Evolutionary conservation across 2,888 invertebrate species (phyloP).

Genomic region (Dorcus hopei): DNA sequence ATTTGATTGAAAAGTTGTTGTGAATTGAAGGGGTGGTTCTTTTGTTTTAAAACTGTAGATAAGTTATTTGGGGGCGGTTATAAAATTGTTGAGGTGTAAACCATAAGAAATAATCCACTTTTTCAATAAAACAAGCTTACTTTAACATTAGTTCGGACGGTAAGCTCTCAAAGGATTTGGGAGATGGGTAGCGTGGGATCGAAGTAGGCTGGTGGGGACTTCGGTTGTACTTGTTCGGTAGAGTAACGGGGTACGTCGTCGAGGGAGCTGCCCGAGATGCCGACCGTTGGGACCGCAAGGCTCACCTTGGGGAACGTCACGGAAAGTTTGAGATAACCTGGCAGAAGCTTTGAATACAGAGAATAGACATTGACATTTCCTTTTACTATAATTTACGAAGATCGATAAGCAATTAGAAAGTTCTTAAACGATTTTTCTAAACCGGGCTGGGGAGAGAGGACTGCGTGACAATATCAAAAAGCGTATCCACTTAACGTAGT

Average conservation of each 20-base stretch:
- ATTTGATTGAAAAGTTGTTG: too few relatives aligned
- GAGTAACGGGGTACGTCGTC: conserved; percentile 10
- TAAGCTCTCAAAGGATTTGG: conserved; percentile 1
- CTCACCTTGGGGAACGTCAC: conserved; percentile 18
- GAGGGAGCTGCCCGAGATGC: conserved; percentile 23
- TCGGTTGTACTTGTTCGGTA: neutral
- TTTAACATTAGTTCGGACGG: conserved; percentile 2
- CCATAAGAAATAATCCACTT: conserved; percentile 3
- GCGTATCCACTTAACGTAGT: too few relatives aligned
- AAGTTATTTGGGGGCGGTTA: too few relatives aligned
- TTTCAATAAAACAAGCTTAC: conserved; percentile 1
- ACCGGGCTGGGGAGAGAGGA: too few relatives aligned
- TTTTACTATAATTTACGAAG: neutral
- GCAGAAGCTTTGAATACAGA: conserved; percentile 20
- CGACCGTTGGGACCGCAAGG: conserved; percentile 21
- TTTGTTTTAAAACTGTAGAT: too few relatives aligned
- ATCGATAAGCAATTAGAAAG: neutral
- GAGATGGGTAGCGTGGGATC: neutral
- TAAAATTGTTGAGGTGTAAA: neutral
- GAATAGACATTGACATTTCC: conserved; percentile 19
- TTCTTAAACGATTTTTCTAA: too few relatives aligned
- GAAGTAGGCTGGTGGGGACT: neutral
- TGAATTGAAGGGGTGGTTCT: too few relatives aligned
- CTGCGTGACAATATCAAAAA: too few relatives aligned
- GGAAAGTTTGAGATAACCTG: conserved; percentile 24